phyloP scores from a whole-genome alignment of 2,113 vertebrate genomes.

The Rutilus rutilus region DNA sequence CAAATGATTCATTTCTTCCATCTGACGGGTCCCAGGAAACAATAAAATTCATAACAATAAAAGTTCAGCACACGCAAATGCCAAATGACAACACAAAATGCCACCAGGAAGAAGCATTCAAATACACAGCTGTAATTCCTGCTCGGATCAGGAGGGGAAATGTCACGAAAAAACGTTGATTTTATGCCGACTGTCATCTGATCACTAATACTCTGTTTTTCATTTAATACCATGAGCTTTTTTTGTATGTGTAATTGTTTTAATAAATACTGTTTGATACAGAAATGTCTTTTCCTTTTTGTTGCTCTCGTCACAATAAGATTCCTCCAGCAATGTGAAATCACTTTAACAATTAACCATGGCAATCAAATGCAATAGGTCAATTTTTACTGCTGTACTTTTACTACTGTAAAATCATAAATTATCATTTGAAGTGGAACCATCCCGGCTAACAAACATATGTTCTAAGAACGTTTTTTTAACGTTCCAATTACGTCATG shows the following conservation, averaged over 20 bases:
- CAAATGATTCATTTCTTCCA: not conserved
- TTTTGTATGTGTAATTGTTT: constrained; percentile 38
- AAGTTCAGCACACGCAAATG: not conserved
- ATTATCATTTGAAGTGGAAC: not conserved
- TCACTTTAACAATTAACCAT: not conserved
- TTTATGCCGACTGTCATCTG: not conserved
- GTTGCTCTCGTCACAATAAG: not conserved
- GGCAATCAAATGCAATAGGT: not conserved
- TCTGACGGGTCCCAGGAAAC: not conserved
- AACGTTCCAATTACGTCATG: no score
- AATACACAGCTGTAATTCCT: not conserved
- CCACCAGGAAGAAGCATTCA: constrained; percentile 1
- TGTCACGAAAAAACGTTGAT: not conserved
- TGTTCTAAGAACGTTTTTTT: no score
- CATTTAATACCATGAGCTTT: not conserved
- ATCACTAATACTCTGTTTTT: not conserved
- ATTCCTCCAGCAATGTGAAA: no score
- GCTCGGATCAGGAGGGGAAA: not conserved
- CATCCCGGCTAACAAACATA: not conserved
- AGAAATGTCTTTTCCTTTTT: not conserved
- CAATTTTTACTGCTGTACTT: not conserved
- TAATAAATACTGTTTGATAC: not conserved
- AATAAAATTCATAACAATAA: not conserved
- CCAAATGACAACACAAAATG: not conserved
- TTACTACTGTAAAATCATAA: not conserved